Conservation (phyloP, 2,888 invertebrate species). For the Camptogramma bilineatum region DNA sequence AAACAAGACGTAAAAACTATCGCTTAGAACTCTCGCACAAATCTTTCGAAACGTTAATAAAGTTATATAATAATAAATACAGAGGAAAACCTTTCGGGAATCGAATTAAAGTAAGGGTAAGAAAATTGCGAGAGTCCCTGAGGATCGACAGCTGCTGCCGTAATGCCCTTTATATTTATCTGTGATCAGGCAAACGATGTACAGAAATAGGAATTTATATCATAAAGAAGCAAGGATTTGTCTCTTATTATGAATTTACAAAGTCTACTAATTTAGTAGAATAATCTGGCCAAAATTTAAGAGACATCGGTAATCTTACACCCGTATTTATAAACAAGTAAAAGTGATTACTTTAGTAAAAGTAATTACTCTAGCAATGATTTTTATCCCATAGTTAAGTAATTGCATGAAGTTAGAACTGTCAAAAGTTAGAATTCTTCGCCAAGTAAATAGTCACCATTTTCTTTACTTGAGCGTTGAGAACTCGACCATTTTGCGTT, state of each 20-base stretch:
- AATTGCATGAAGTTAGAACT: no score
- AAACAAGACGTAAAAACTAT: constrained; percentile 69
- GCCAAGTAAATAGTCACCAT: no score
- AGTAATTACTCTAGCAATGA: no score
- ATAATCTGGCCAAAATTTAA: no score
- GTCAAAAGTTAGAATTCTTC: no score
- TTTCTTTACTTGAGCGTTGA: no score
- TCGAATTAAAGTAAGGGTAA: constrained; percentile 83
- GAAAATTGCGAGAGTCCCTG: constrained; percentile 81
- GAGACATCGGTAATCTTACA: no score
- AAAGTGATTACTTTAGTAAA: no score
- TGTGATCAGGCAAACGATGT: constrained; percentile 70
- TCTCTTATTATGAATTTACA: background rate
- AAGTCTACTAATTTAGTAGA: no score
- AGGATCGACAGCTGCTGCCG: constrained; percentile 82
- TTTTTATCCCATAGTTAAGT: no score
- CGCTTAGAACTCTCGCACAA: constrained; percentile 62
- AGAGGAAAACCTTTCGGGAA: constrained; percentile 79
- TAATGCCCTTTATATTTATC: constrained; percentile 82
- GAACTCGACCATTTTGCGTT: no score
- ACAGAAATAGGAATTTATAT: constrained; percentile 60
- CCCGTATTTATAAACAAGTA: no score
- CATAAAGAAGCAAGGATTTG: constrained; percentile 13
- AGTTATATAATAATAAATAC: constrained; percentile 84
- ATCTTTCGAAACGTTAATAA: constrained; percentile 81